Percentiles rank a stretch among this genome's conserved stretches.
Evolutionary conservation across 2,113 vertebrate genomes (phyloP).

Genomic region (Probosciger aterrimus): DNA sequence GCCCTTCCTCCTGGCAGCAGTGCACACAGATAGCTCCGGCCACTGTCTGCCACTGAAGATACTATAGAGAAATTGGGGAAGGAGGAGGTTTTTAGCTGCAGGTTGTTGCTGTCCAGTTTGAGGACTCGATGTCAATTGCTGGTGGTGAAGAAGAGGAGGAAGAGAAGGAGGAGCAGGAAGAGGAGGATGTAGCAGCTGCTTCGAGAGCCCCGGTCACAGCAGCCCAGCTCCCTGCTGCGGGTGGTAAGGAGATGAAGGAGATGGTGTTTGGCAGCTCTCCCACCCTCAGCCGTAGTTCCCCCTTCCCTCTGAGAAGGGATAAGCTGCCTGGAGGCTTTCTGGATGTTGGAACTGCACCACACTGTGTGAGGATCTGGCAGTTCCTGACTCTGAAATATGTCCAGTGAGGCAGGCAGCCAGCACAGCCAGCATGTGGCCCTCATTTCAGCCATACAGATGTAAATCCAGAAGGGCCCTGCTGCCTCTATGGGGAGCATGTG

Average conservation of each 20-base stretch:
- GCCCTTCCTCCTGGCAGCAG: background rate
- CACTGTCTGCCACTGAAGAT: background rate
- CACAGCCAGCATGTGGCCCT: background rate
- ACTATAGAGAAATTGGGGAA: background rate
- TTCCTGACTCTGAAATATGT: background rate
- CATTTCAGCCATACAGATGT: background rate
- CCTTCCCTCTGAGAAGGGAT: background rate
- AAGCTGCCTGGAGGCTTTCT: background rate
- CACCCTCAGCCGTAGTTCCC: background rate
- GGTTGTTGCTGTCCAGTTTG: background rate
- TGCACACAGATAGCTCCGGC: background rate
- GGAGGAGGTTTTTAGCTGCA: fast-evolving
- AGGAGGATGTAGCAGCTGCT: background rate
- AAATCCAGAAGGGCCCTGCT: background rate
- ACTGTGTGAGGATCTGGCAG: fast-evolving
- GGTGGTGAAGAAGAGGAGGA: background rate
- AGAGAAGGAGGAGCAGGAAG: background rate
- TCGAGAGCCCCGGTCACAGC: fast-evolving
- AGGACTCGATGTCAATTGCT: background rate
- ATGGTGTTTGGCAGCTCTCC: background rate
- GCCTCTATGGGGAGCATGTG: background rate
- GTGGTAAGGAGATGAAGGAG: background rate
- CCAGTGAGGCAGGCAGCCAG: background rate
- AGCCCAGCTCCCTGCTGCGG: background rate
- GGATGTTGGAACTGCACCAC: background rate